Percentiles rank a stretch among this genome's conserved stretches.
phyloP scores from a whole-genome alignment of 2,113 vertebrate genomes.

The Cariama cristata region DNA sequence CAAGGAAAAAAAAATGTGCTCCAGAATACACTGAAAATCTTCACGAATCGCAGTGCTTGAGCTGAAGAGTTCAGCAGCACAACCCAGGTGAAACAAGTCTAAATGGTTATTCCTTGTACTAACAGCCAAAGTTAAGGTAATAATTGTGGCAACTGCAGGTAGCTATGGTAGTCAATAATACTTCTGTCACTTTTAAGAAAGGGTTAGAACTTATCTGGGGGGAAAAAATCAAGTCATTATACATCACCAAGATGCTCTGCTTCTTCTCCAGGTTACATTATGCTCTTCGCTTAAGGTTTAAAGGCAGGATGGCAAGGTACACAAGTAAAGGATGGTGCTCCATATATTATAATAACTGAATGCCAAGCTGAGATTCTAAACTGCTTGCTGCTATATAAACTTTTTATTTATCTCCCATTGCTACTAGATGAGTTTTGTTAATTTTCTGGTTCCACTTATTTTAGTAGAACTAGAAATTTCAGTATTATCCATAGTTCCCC shows the following conservation, averaged over 20 bases:
- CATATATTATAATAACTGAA: not conserved
- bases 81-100: not conserved
- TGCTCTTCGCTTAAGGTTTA: not conserved
- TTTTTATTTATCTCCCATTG: not conserved
- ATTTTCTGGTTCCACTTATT: not conserved
- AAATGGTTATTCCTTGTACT: not conserved
- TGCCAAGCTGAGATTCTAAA: not conserved
- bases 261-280: not conserved
- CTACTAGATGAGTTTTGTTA: not conserved
- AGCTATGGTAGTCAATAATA: not conserved
- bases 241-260: not conserved
- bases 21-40: not conserved
- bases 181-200: not conserved
- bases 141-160: not conserved
- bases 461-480: not conserved
- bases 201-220: not conserved
- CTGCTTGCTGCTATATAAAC: not conserved
- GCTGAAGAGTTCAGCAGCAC: not conserved
- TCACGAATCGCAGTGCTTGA: accelerated
- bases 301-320: not conserved
- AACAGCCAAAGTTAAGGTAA: not conserved
- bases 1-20: not conserved
- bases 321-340: not conserved
- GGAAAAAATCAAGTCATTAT: not conserved
- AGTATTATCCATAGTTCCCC: not conserved